Percentiles rank a stretch among this genome's conserved stretches.
These are phyloP conservation scores for Cairina moschata DNA, from an alignment of 2,113 vertebrate genomes.

Conservation along the genomic window DNA sequence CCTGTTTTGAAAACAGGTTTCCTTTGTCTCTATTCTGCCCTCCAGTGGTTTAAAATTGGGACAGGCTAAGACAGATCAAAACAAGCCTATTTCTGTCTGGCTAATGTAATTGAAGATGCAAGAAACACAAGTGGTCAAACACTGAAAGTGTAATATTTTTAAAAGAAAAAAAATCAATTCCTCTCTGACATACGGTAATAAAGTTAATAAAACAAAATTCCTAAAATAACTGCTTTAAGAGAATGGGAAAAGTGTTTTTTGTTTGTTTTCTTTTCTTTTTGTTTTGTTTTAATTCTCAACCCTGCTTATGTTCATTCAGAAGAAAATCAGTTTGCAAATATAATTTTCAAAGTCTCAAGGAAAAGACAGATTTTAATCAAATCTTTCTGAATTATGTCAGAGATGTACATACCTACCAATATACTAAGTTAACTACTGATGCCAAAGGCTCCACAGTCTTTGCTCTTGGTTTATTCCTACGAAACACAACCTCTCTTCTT, in stretches of 20 bases:
- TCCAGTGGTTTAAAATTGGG: slow-evolving; percentile 33
- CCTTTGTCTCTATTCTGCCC: slow-evolving; percentile 57
- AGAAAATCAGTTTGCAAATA: neutral
- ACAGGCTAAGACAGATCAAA: neutral
- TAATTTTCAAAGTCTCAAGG: neutral
- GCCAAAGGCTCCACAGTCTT: neutral
- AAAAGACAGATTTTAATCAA: neutral
- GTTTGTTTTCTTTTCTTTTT: neutral
- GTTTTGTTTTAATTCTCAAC: neutral
- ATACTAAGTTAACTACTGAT: neutral
- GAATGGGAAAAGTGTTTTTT: neutral
- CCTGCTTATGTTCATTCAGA: neutral
- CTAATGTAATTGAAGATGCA: rapidly evolving
- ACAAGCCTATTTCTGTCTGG: rapidly evolving
- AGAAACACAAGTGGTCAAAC: neutral
- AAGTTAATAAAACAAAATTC: neutral
- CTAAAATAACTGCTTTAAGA: neutral
- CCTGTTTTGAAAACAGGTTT: neutral
- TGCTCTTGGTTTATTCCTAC: neutral
- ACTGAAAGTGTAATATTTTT: neutral
- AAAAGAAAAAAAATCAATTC: rapidly evolving
- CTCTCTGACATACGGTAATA: neutral
- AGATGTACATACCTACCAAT: neutral
- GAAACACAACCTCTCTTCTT: neutral
- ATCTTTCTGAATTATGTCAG: neutral